A percentile compares a stretch with the other conserved stretches of the same genome.
Evolutionary conservation across 1,140 invertebrate species (phyloP).

Genomic region (Meloidogyne chitwoodi): DNA sequence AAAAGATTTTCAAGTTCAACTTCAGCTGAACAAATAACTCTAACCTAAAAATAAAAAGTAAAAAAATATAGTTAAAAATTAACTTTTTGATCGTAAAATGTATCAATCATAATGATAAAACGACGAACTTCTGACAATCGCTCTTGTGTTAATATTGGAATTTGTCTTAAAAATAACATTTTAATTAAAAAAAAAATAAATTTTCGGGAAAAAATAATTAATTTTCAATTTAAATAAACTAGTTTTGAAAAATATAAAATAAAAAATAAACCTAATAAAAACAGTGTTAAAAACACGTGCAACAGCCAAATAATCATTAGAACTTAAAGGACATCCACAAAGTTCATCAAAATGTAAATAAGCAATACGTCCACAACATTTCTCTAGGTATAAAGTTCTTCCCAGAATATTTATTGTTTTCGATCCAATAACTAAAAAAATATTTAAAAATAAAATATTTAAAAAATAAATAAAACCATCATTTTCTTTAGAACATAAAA

Average conservation of each 20-base stretch:
- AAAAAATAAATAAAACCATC: conserved; percentile 65
- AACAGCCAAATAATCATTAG: conserved; percentile 82
- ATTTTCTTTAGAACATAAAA: conserved; percentile 80
- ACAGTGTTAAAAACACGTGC: conserved; percentile 89
- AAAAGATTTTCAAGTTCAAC: conserved; percentile 75
- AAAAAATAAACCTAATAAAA: conserved; percentile 75
- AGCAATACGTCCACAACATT: conserved; percentile 83
- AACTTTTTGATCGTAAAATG: conserved; percentile 88
- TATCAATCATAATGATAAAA: conserved; percentile 95
- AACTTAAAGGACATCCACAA: conserved; percentile 70
- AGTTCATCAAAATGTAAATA: conserved; percentile 80
- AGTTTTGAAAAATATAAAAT: not conserved
- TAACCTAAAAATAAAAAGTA: conserved; percentile 62
- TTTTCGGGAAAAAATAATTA: no score
- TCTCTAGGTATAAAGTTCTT: conserved; percentile 79
- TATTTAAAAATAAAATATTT: conserved; percentile 23
- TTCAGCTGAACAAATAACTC: conserved; percentile 76
- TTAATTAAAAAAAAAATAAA: not conserved
- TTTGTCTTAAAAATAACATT: conserved; percentile 67
- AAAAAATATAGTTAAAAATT: not conserved
- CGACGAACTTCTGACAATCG: conserved; percentile 77
- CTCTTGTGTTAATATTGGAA: conserved; percentile 73
- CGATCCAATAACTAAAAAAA: conserved; percentile 69
- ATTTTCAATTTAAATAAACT: no score
- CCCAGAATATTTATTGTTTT: conserved; percentile 79